These are phyloP conservation scores for Poeciliopsis presidionis DNA, from an alignment of 2,797 vertebrate species.

Conservation along the genomic window DNA sequence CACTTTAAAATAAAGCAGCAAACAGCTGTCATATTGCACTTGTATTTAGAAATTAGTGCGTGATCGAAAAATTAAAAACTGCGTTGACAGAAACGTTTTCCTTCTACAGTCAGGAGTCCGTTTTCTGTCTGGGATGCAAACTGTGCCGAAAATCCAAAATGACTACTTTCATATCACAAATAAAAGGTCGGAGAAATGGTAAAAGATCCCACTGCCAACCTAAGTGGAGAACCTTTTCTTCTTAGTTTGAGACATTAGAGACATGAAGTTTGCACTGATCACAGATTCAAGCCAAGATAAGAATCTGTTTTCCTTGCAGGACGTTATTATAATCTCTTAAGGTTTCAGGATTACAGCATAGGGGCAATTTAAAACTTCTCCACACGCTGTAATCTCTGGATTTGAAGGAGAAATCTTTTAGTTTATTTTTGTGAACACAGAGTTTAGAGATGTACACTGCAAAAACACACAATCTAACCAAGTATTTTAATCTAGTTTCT, in stretches of 20 bases:
- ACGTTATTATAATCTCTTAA: background rate
- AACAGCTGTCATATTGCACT: background rate
- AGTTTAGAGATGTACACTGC: constrained; percentile 29
- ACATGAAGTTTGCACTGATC: background rate
- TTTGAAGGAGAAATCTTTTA: constrained; percentile 38
- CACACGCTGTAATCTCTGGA: background rate
- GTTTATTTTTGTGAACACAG: constrained; percentile 46
- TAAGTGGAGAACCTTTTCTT: background rate
- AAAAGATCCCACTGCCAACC: background rate
- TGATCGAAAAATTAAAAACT: background rate
- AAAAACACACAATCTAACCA: too few species aligned
- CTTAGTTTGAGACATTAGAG: background rate
- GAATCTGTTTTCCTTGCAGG: background rate
- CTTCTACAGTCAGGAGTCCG: background rate
- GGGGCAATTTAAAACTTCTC: background rate
- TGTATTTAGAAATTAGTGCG: background rate
- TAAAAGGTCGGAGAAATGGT: background rate
- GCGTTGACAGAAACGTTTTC: background rate
- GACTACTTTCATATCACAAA: background rate
- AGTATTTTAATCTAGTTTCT: too few species aligned
- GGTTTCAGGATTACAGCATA: background rate
- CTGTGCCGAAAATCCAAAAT: background rate
- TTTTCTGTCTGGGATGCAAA: background rate
- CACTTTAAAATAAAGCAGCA: background rate
- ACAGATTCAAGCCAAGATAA: background rate